These are phyloP conservation scores for Daphoenositta chrysoptera DNA, from an alignment of 2,113 vertebrate species.

Conservation along the genomic window DNA sequence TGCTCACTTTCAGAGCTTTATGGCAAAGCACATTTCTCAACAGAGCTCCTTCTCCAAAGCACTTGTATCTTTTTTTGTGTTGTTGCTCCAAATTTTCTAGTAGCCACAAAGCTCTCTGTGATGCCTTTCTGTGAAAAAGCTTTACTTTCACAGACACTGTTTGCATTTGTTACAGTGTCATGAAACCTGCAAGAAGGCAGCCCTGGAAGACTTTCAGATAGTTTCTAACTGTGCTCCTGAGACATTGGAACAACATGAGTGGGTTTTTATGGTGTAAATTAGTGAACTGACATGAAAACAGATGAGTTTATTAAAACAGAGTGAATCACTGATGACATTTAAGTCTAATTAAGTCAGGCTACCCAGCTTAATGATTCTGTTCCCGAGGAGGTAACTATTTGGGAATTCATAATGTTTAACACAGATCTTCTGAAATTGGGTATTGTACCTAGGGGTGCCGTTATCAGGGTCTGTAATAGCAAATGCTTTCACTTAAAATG, in stretches of 20 bases:
- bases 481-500: background rate
- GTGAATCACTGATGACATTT: constrained; percentile 55
- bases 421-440: background rate
- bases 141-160: background rate
- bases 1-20: background rate
- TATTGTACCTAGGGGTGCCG: background rate
- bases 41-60: background rate
- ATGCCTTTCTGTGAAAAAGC: background rate
- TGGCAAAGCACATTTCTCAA: background rate
- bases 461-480: background rate
- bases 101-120: background rate
- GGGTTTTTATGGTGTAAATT: constrained; percentile 44
- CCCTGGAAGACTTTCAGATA: background rate
- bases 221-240: background rate
- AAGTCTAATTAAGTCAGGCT: constrained; percentile 61
- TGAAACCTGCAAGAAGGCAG: background rate
- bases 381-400: constrained; percentile 39
- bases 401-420: constrained; percentile 42
- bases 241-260: background rate
- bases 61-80: background rate
- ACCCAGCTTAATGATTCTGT: constrained; percentile 53
- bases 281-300: constrained; percentile 57
- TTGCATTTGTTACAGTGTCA: background rate
- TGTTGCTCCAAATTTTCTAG: background rate
- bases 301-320: constrained; percentile 67